phyloP scores from a whole-genome alignment of 2,888 invertebrate species.

The Craniophora ligustri region DNA sequence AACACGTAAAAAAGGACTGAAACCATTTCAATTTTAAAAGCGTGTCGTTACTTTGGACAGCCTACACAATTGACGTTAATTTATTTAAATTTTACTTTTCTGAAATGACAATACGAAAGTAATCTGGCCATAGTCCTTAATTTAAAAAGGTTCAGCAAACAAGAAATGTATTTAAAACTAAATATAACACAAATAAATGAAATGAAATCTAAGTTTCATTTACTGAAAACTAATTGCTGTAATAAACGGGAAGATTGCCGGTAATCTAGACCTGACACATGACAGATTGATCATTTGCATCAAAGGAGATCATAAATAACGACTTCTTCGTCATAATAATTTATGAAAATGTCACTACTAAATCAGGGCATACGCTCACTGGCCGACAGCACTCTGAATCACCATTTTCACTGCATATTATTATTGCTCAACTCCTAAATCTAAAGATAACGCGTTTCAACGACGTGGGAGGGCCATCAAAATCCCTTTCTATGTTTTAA shows the following conservation, averaged over 20 bases:
- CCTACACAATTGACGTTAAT: too few relatives aligned
- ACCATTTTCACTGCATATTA: slow-evolving; percentile 67
- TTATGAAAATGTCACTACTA: slow-evolving; percentile 64
- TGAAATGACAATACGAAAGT: too few relatives aligned
- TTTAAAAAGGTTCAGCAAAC: too few relatives aligned
- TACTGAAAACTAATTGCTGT: slow-evolving; percentile 3
- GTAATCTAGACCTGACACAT: slow-evolving; percentile 19
- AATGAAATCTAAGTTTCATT: background rate
- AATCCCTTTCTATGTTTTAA: slow-evolving; percentile 88
- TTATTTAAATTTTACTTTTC: too few relatives aligned
- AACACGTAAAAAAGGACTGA: too few relatives aligned
- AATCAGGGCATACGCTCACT: slow-evolving; percentile 59
- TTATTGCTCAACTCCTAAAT: slow-evolving; percentile 79
- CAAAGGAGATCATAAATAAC: slow-evolving; percentile 49
- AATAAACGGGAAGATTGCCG: background rate
- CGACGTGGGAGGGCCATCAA: slow-evolving; percentile 84
- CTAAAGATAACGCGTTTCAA: slow-evolving; percentile 78
- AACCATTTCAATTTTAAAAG: too few relatives aligned
- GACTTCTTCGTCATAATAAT: slow-evolving; percentile 55
- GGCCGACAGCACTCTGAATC: slow-evolving; percentile 55
- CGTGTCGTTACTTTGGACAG: too few relatives aligned
- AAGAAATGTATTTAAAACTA: too few relatives aligned
- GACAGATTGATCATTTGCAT: slow-evolving; percentile 34
- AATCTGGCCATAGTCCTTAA: too few relatives aligned
- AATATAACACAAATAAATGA: background rate